Base-by-base conservation (phyloP, 2,888 invertebrate genomes). In the Drosophila paracracens region DNA sequence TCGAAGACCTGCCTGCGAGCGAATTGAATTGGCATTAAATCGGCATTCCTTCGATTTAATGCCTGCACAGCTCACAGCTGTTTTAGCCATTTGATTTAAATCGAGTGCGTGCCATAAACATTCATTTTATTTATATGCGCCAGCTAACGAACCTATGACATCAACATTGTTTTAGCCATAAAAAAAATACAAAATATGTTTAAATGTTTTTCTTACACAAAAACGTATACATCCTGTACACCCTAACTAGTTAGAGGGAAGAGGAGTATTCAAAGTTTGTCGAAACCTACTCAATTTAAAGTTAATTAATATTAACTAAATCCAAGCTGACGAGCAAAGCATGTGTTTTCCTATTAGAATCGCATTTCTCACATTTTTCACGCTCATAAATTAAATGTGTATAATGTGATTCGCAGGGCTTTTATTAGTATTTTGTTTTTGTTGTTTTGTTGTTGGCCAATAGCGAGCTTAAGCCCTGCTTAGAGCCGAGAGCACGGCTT, bases 81-180 rank as follows among this genome's bases (percentile, higher is more conserved):
- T 50, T 21, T 25, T 46, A 75, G 4, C 64, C 51, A 54, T 52
- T 43, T 25, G 16, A 46, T 58, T 72, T 57, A 51, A 52, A 56
- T 53, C 75, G 75, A 79, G 70, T 81, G 76, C 80, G 78, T 80
- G 77, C 78, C 77, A 78, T 72, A 65, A 64, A 70, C 51, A 67
- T 65, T 81, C 76, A 73, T 76, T 59, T 58, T 76, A 73, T 73
- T 54, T 56, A 67, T 46, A 4, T 46, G 2, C 61, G 66, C 65
- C 73, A 73, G 70, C 70, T 51, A 73, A 64, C 73, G 64, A 74
- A 82, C 74, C 74, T 77, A 81, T 81, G 81, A 81, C 81, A 80
- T 81, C 81, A 81, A 81, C 81, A 74, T 73, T 70, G 71, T 70
- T 74, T 81, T 59, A 64, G 71, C 59, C 61, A 25, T 8, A 46